phyloP scores from a whole-genome alignment of 30 jellyfish, hydroid and myxozoan genomes.

The Cassiopea andromeda region DNA sequence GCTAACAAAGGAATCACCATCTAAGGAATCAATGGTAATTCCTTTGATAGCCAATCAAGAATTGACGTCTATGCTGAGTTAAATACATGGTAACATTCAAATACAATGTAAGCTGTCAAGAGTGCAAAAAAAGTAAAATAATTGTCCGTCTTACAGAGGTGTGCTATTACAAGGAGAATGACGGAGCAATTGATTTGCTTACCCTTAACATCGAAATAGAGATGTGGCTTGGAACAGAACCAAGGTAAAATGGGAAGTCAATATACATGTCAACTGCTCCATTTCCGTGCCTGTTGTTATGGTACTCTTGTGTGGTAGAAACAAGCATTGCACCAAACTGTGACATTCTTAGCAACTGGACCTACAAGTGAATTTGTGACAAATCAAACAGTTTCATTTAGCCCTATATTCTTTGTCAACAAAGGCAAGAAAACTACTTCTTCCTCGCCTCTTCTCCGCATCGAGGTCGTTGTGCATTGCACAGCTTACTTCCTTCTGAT shows the following conservation, averaged over 20 bases:
- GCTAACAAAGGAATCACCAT: no score
- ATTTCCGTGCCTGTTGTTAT: slow-evolving; percentile 56
- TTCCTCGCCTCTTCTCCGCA: not conserved
- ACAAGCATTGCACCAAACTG: slow-evolving; percentile 85
- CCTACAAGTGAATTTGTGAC: slow-evolving; percentile 41
- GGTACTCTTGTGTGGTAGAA: slow-evolving; percentile 65
- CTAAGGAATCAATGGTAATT: no score
- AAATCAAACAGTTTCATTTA: not conserved
- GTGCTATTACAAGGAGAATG: not conserved
- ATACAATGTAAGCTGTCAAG: not conserved
- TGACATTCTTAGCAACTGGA: slow-evolving; percentile 63
- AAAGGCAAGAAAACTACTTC: not conserved
- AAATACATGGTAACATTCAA: no score
- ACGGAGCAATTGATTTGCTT: not conserved
- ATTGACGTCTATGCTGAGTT: not conserved
- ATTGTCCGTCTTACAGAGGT: not conserved
- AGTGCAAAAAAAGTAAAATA: not conserved
- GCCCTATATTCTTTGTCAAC: not conserved
- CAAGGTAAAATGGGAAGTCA: slow-evolving; percentile 73
- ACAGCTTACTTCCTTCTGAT: no score
- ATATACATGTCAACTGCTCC: slow-evolving; percentile 53
- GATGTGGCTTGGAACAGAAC: slow-evolving; percentile 69
- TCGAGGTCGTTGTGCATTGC: no score
- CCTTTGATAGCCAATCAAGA: no score
- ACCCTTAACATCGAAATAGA: slow-evolving; percentile 50